These are phyloP conservation scores for Drosophila melanica DNA, from an alignment of 1,140 invertebrate species.

Conservation along the genomic window DNA sequence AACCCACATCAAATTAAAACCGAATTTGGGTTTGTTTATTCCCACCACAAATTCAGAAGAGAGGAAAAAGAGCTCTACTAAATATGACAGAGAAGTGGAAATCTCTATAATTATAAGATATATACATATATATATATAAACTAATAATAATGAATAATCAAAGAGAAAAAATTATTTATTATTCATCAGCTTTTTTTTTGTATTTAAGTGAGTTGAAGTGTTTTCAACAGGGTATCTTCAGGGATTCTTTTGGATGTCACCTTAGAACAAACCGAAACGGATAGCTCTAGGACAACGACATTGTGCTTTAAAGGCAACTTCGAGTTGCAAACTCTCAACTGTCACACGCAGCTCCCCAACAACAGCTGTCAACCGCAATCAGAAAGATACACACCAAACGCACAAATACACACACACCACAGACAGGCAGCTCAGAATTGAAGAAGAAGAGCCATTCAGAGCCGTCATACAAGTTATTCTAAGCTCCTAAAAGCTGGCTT, in stretches of 20 bases:
- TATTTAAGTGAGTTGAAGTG: neutral
- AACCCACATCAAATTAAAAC: too few species aligned
- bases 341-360: slow-evolving; percentile 24
- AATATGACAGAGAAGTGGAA: too few species aligned
- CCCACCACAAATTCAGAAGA: too few species aligned
- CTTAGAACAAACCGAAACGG: slow-evolving; percentile 57
- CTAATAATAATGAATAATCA: neutral
- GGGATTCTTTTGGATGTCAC: neutral
- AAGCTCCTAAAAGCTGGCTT: slow-evolving; percentile 58
- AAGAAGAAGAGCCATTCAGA: slow-evolving; percentile 1
- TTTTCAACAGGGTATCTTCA: neutral
- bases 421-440: neutral
- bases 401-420: neutral
- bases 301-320: slow-evolving; percentile 21
- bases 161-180: neutral
- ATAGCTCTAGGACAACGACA: slow-evolving; percentile 58
- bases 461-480: slow-evolving; percentile 19
- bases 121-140: too few species aligned
- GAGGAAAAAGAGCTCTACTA: too few species aligned
- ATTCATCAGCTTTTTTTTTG: too few species aligned
- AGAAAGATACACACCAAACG: slow-evolving; percentile 10
- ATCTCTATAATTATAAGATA: too few species aligned
- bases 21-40: too few species aligned
- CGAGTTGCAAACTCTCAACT: slow-evolving; percentile 8
- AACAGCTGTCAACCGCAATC: slow-evolving; percentile 49